Evolutionary conservation across 2,888 invertebrate genomes (phyloP), one percentile per base, ranked within the genome.

Genomic region (Polydrusus tereticollis): DNA sequence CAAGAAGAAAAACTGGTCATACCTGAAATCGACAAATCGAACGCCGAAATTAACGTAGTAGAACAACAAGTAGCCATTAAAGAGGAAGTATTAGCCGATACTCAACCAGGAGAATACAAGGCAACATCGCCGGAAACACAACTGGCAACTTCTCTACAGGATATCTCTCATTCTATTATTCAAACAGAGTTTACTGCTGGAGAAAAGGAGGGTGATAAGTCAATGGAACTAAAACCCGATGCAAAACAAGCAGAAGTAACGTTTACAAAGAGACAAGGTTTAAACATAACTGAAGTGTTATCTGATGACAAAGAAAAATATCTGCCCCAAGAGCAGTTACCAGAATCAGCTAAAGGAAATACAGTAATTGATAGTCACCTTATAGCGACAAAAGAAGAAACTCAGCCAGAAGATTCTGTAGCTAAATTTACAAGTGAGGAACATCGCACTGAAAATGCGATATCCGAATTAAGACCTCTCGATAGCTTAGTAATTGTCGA

Each of bases 371-470:
- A 87, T 45, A 85, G 88, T 14, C 87, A 88, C 75, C 86, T 83
- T 74, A 89, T 91, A 78, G 91, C 91, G 14, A 82, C 90, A 65
- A 87, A 87, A 60, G 88, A 87, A 76, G 88, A 91, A 87, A 85
- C 89, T 23, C 84, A 88, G 58, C 81, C 89, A 12, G 85, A 87
- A 69, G 84, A 87, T 70, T 77, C 81, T 2, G 78, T 87, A 3
- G 75, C 80, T 36, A 76, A 83, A 73, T 75, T 81, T 4, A 68
- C 82, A 78, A 50, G 82, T 29, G 55, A 70, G 5, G 75, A 77
- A 55, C 64, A 73, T 5, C 26, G 16, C 29, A 68, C 76, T 10
- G 78, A 78, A 73, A 78, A 69, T 66, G 83, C 82, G 33, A 75
- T 75, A 33, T 33, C 76, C 10, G 78, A 80, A 55, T 78, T 77